Conservation (phyloP, 2,113 vertebrate genomes). For the Lasiurus cinereus region DNA sequence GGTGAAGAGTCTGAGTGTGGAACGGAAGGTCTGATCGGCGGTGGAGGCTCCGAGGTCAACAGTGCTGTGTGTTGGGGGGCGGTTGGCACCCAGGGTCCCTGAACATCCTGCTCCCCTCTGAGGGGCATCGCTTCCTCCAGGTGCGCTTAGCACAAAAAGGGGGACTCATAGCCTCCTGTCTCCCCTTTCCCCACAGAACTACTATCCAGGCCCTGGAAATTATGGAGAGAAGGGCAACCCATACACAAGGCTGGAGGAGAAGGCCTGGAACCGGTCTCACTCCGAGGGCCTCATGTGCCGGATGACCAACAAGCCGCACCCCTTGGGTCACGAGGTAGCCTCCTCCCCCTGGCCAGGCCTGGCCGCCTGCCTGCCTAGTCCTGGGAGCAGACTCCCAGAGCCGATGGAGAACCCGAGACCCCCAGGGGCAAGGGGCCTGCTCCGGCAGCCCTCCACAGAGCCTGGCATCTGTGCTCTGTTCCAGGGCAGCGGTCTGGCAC, state of each 20-base stretch:
- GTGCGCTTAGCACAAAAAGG: neutral
- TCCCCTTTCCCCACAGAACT: constrained; percentile 69
- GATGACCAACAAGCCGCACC: neutral
- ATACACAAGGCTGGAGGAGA: constrained; percentile 81
- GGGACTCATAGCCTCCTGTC: neutral
- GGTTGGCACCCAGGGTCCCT: neutral
- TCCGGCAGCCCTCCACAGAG: neutral
- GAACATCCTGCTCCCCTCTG: neutral
- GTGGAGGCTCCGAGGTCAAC: neutral
- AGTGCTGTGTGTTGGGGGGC: neutral
- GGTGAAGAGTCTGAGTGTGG: neutral
- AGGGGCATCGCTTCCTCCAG: neutral
- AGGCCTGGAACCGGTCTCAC: constrained; percentile 63
- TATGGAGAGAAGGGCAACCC: constrained; percentile 87
- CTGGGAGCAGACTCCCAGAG: neutral
- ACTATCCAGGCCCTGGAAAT: constrained; percentile 87
- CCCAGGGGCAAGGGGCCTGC: accelerated
- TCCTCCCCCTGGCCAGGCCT: neutral
- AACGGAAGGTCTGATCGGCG: accelerated
- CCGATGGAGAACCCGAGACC: neutral
- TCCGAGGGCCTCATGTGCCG: constrained; percentile 81
- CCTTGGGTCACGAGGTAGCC: neutral
- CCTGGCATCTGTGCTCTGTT: neutral
- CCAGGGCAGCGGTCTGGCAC: constrained; percentile 86
- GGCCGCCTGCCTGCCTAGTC: accelerated